phyloP scores from a whole-genome alignment of 1,140 invertebrate species.

The Ruditapes philippinarum region DNA sequence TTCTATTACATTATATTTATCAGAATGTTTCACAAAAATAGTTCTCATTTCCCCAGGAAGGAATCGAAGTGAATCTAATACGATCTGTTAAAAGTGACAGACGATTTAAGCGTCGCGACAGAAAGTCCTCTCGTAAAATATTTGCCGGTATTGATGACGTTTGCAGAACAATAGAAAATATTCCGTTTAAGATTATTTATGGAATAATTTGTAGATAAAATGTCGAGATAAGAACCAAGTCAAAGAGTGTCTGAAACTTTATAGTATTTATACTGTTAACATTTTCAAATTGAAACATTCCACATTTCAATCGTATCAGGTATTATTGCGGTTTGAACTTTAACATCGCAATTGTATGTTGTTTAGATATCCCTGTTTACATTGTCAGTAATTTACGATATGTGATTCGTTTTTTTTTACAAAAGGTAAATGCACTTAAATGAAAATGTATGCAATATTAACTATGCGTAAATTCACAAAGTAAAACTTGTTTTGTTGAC shows the following conservation, averaged over 20 bases:
- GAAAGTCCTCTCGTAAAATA: slow-evolving; percentile 17
- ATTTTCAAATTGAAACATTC: slow-evolving; percentile 31
- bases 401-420: neutral
- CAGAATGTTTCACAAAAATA: neutral
- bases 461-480: neutral
- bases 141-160: neutral
- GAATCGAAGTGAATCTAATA: slow-evolving; percentile 19
- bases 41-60: neutral
- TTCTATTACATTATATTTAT: neutral
- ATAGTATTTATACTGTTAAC: slow-evolving; percentile 41
- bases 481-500: too few relatives aligned
- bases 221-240: slow-evolving; percentile 39
- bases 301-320: neutral
- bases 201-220: slow-evolving; percentile 49
- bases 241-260: slow-evolving; percentile 14
- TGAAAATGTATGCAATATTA: neutral
- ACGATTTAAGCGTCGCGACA: slow-evolving; percentile 53
- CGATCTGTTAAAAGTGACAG: slow-evolving; percentile 15
- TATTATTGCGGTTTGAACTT: slow-evolving; percentile 14
- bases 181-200: slow-evolving; percentile 50
- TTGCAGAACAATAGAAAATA: slow-evolving; percentile 23
- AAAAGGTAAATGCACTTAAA: slow-evolving; percentile 4
- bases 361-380: neutral
- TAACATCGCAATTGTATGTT: slow-evolving; percentile 23
- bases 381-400: neutral